Base-by-base conservation (phyloP, 2,113 vertebrate genomes). In the Strigops habroptila region DNA sequence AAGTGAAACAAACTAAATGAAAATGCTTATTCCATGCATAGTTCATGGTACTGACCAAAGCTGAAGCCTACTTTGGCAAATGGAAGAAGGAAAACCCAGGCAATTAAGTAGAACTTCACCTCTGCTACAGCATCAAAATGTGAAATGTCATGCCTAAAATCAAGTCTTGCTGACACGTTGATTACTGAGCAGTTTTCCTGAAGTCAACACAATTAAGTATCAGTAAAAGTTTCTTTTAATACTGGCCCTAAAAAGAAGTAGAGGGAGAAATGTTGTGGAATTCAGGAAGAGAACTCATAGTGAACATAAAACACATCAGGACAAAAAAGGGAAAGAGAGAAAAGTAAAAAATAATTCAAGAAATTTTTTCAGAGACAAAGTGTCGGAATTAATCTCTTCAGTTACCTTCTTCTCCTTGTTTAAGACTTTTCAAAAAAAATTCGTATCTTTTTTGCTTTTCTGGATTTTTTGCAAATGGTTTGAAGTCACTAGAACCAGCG, bases 381-480 rank as follows among this genome's bases (percentile, higher is more conserved):
- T 4, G 10, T 37, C 28, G 39, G 8, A 28, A 51, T 57, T 69
- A 14, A 39, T 60, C 48, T 81, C 48, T 60, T 44, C 18, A 43
- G 22, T 93, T 94, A 99, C 99, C 99, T 98, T 96, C 98, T 86
- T 98, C 95, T 30, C 99, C 99, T 88, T 96, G 94, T 25, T 97
- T 98, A 64, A 99, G 97, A 18, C 85, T 96, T 86, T 44, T 95
- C 96, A 99, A 96, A 97, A 99, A 99, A 41, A 94, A 96, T 68
- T 99, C 99, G 0, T 99, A 99, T 94, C 99, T 98, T 10, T 97
- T 98, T 97, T 99, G 99, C 92, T 99, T 99, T 88, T 98, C 98
- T 24, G 99, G 98, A 86, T 98, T 98, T 87, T 97, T 98, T 67
- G 98, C 97, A 49, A 99, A 99, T 6, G 99, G 99, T 88, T 95